A percentile compares a stretch with the other conserved stretches of the same genome.
phyloP scores from a whole-genome alignment of 2,797 vertebrate species.

The Anisognathus igniventris region DNA sequence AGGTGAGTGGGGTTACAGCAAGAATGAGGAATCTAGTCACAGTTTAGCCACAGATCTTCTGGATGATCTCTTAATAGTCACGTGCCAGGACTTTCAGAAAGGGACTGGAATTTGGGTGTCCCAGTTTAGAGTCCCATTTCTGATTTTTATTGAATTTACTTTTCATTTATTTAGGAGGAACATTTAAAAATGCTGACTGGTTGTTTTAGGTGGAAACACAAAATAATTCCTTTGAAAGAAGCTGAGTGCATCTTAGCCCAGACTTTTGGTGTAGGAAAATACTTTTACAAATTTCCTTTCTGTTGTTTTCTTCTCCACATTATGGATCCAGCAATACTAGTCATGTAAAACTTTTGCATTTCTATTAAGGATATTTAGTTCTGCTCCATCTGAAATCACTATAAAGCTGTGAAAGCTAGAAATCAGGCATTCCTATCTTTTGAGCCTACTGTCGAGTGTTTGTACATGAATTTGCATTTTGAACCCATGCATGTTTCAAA shows the following conservation, averaged over 20 bases:
- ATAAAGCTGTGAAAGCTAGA: neutral
- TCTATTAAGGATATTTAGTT: neutral
- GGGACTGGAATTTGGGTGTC: neutral
- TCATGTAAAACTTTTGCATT: neutral
- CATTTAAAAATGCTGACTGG: neutral
- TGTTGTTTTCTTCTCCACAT: neutral
- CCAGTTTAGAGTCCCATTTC: neutral
- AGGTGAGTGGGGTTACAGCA: neutral
- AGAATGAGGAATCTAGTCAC: neutral
- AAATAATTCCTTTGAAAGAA: neutral
- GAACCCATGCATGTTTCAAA: neutral
- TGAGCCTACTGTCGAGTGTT: neutral
- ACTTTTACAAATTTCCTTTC: neutral
- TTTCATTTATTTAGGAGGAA: neutral
- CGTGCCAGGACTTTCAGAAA: neutral
- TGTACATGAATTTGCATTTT: neutral
- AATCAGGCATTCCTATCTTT: neutral
- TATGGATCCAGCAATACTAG: neutral
- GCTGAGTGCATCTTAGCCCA: neutral
- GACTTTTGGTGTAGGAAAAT: neutral
- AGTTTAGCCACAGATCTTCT: neutral
- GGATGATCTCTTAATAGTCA: neutral
- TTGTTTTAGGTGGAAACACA: neutral
- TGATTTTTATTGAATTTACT: neutral
- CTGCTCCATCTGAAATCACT: neutral